Base-by-base conservation (phyloP, 2,888 invertebrate genomes). In the Plagodis pulveraria region DNA sequence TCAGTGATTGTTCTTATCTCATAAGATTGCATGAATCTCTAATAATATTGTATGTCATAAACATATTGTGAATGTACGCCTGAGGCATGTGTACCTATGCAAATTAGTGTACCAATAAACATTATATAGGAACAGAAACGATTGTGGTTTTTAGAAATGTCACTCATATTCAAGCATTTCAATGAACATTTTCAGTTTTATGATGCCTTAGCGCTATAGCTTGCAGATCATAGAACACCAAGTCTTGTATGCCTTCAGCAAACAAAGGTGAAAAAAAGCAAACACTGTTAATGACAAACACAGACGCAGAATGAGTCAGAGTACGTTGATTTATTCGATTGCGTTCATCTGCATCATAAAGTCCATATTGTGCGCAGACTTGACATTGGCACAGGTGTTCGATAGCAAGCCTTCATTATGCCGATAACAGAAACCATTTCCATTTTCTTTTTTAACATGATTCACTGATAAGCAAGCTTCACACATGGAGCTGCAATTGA, bases 1-100 rank as follows among this genome's bases (percentile, higher is more conserved):
- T 42, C 56, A 57, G 50, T 57, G 60, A 65, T 66, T 66, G 66
- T 67, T 69, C 65, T 69, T 65, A 66, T 66, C 69, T 63, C 47
- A 44, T 42, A 52, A 66, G 62, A 63, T 64, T 69, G 58, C 66
- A 49, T 65, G 60, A 63, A 64, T 59, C 56, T 58, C 60, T 60
- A 47, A 54, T 61, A 59, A 66, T 68, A 59, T 66, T 54, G 57
- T 65, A 36, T 53, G 65, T 63, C 63, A 66, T 63, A 65, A 61
- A 53, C 63, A 47, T 58, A 62, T 58, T 63, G 59, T 51, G 59
- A 62, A 59, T 35, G 63, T 57, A 59, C 59, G 62, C 64, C 52
- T 42, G 52, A 45, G 63, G 68, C 58, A 48, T 46, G 38, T 54
- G 58, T 47, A 57, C 45, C 12, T 65, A 58, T 59, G 50, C 57